These are phyloP conservation scores for Antheraea assamensis DNA, from an alignment of 2,888 invertebrate species.

Conservation along the genomic window DNA sequence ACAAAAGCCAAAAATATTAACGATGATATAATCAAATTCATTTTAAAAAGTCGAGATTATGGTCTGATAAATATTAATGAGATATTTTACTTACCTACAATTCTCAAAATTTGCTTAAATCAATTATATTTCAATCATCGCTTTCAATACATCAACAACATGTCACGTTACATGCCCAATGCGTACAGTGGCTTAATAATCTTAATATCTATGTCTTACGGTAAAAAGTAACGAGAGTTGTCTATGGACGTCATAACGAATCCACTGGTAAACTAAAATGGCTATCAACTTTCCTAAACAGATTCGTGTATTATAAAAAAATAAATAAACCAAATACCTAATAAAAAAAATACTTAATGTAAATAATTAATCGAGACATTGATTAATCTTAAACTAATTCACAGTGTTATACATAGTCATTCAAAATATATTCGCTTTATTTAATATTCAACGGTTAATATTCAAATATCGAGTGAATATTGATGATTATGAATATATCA, in stretches of 20 bases:
- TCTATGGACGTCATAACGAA: conserved; percentile 58
- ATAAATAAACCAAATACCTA: conserved; percentile 71
- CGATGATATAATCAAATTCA: neutral
- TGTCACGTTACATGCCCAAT: conserved; percentile 26
- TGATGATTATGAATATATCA: no score
- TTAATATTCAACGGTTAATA: neutral
- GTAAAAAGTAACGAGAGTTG: conserved; percentile 73
- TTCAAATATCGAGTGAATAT: neutral
- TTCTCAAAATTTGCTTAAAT: neutral
- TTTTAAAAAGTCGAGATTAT: neutral
- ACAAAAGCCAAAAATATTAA: neutral
- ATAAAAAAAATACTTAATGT: conserved; percentile 45
- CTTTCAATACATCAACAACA: neutral
- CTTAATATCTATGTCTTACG: conserved; percentile 78
- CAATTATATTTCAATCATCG: neutral
- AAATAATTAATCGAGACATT: conserved; percentile 42
- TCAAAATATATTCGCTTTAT: conserved; percentile 11
- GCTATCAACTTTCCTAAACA: conserved; percentile 71
- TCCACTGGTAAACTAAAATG: conserved; percentile 55
- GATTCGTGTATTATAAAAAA: conserved; percentile 49
- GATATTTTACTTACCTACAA: no score
- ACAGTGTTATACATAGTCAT: neutral
- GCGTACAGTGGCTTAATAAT: conserved; percentile 67
- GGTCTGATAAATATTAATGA: neutral
- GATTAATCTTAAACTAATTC: conserved; percentile 25